Evolutionary conservation across 2,113 vertebrate species (phyloP).

Genomic region (Gyps fulvus): DNA sequence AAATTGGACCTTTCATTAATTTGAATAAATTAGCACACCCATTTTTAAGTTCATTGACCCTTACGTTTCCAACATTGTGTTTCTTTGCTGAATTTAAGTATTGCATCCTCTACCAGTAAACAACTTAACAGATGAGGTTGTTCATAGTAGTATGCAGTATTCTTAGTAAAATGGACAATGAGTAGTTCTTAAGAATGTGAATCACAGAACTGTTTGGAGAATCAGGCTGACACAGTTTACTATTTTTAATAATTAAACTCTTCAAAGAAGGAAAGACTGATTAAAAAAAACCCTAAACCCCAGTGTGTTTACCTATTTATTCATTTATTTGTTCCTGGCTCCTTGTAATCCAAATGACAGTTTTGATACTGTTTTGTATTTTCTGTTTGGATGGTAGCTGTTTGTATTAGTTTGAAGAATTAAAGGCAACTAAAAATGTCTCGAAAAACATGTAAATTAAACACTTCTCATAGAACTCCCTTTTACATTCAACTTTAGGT

Average conservation of each 20-base stretch:
- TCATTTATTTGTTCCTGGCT: background rate
- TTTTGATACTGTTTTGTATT: background rate
- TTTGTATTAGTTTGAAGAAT: background rate
- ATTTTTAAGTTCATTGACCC: background rate
- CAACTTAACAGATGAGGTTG: background rate
- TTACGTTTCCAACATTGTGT: background rate
- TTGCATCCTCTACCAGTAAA: background rate
- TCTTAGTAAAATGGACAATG: background rate
- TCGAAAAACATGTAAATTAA: background rate
- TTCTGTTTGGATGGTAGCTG: background rate
- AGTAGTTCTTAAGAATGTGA: background rate
- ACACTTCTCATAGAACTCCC: background rate
- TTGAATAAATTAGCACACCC: background rate
- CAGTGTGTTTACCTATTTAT: background rate
- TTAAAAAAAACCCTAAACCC: background rate
- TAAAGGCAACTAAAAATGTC: background rate
- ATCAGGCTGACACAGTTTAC: background rate
- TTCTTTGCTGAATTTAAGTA: background rate
- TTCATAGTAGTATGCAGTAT: background rate
- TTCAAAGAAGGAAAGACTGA: background rate
- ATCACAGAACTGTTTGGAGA: background rate
- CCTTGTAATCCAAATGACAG: background rate
- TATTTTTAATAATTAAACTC: background rate
- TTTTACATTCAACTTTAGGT: background rate
- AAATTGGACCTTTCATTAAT: background rate